These are phyloP conservation scores for Steinernema hermaphroditum DNA, from an alignment of 2,888 invertebrate species.

Conservation along the genomic window DNA sequence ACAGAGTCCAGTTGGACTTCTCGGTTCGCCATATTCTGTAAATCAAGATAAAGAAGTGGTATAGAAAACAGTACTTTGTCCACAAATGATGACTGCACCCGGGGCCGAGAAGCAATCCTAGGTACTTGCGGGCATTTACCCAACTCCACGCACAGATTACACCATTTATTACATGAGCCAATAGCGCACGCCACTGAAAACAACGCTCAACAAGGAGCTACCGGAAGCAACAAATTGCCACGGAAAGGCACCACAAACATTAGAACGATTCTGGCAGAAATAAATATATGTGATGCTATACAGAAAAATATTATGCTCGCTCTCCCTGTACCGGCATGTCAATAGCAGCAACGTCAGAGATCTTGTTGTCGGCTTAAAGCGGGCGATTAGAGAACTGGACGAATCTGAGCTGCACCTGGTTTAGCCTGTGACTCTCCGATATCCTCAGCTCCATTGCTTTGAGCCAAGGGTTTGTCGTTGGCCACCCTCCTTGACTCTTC, in stretches of 20 bases:
- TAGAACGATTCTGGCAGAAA: not conserved
- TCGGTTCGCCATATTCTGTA: not conserved
- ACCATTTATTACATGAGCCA: constrained; percentile 5
- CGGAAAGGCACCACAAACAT: not conserved
- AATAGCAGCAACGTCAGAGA: not conserved
- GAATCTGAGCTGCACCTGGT: not conserved
- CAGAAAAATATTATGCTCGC: not conserved
- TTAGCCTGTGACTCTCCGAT: not conserved
- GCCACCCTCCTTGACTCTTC: constrained; percentile 5
- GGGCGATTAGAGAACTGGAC: too few relatives aligned
- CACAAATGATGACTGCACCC: too few relatives aligned
- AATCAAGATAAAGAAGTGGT: too few relatives aligned
- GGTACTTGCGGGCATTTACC: too few relatives aligned
- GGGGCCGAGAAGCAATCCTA: too few relatives aligned
- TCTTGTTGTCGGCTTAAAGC: constrained; percentile 2
- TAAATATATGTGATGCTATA: not conserved
- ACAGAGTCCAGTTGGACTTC: not conserved
- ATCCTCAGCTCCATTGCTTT: constrained; percentile 3
- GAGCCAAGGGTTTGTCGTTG: not conserved
- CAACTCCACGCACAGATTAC: not conserved
- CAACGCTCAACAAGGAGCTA: not conserved
- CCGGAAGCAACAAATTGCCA: not conserved
- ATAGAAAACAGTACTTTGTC: too few relatives aligned
- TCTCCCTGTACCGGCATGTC: not conserved
- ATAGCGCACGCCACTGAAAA: not conserved